These are phyloP conservation scores for Eira barbara DNA, from an alignment of 2,113 vertebrate genomes.

Conservation along the genomic window DNA sequence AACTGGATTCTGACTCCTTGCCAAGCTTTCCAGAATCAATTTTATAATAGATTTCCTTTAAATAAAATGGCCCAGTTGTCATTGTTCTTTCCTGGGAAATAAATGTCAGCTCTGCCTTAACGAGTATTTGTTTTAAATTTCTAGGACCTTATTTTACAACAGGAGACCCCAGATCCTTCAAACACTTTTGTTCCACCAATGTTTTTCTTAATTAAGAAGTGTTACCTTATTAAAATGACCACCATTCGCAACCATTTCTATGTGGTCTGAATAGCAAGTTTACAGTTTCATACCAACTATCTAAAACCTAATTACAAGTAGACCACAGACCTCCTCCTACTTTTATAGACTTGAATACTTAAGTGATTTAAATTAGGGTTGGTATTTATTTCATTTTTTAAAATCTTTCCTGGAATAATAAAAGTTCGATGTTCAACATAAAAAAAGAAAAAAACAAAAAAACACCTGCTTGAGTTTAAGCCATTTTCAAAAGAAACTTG, in stretches of 20 bases:
- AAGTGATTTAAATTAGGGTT: conserved; percentile 78
- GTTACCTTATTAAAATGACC: conserved; percentile 87
- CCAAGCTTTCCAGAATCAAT: conserved; percentile 43
- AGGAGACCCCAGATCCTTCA: conserved; percentile 70
- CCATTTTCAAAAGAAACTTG: conserved; percentile 82
- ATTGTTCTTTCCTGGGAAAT: conserved; percentile 77
- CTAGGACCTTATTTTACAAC: conserved; percentile 80
- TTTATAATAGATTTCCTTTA: conserved; percentile 44
- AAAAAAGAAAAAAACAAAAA: neutral
- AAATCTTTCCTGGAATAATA: conserved; percentile 74
- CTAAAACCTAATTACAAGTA: conserved; percentile 75
- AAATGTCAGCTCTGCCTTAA: conserved; percentile 89
- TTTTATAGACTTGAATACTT: conserved; percentile 85
- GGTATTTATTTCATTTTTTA: conserved; percentile 79
- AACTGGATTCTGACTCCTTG: neutral
- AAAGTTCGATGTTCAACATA: conserved; percentile 77
- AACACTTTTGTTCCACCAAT: conserved; percentile 70
- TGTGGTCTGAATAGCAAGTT: conserved; percentile 75
- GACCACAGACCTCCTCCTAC: conserved; percentile 82
- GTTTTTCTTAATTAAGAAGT: conserved; percentile 78
- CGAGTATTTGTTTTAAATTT: conserved; percentile 85
- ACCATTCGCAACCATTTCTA: conserved; percentile 72
- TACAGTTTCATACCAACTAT: conserved; percentile 79
- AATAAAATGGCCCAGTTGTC: neutral
- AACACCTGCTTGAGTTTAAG: conserved; percentile 80